Percentiles rank a stretch among this genome's conserved stretches.
Conservation (phyloP, 2,797 vertebrate species). For the Malurus splendens region DNA sequence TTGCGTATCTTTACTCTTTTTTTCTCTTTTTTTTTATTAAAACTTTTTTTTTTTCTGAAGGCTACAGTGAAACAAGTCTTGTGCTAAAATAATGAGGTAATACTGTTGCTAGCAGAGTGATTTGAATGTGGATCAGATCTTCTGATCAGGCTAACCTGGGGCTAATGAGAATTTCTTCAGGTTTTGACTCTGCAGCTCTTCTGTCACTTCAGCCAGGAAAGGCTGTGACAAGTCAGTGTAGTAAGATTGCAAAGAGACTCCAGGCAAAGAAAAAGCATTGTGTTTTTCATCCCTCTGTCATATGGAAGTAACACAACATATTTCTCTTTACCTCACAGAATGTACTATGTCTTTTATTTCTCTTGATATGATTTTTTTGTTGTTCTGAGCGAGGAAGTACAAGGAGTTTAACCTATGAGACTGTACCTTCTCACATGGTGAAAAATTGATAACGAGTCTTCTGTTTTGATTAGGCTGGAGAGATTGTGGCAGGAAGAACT, state of each 20-base stretch:
- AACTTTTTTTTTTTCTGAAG: slow-evolving; percentile 32
- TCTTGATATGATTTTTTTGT: neutral
- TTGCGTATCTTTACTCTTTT: neutral
- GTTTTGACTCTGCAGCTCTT: neutral
- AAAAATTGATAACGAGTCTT: neutral
- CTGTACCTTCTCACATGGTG: neutral
- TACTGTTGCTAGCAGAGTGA: neutral
- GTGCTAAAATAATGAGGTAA: slow-evolving; percentile 26
- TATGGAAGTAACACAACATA: neutral
- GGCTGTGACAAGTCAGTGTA: neutral
- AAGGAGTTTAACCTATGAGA: neutral
- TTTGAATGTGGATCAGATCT: neutral
- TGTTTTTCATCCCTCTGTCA: neutral
- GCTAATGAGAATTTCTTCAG: neutral
- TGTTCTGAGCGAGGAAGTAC: neutral
- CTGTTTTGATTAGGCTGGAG: slow-evolving; percentile 72
- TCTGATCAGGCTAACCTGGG: neutral
- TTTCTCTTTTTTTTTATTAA: neutral
- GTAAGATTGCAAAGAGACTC: neutral
- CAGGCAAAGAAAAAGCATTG: neutral
- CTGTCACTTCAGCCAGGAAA: slow-evolving; percentile 5
- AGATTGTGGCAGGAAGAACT: slow-evolving; percentile 87
- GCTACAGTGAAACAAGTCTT: slow-evolving; percentile 25
- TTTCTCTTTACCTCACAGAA: neutral
- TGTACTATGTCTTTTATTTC: neutral